Conservation (phyloP, 2,888 invertebrate species). For the Thera obeliscata region DNA sequence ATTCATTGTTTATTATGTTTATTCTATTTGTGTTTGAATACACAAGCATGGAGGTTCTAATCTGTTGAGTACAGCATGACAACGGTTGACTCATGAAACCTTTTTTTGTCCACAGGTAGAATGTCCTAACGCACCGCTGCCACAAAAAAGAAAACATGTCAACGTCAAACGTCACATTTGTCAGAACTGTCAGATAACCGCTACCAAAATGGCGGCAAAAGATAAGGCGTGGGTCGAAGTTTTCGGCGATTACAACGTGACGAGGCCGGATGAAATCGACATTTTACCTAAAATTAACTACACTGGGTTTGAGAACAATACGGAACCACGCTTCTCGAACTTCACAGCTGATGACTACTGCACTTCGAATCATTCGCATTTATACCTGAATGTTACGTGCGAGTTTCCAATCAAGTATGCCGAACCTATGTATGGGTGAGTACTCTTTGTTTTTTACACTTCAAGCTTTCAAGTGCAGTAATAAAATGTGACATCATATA, state of each 20-base stretch:
- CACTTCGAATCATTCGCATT: slow-evolving; percentile 70
- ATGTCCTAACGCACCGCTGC: slow-evolving; percentile 28
- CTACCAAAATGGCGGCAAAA: slow-evolving; percentile 64
- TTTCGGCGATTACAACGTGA: slow-evolving; percentile 56
- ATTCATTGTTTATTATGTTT: not conserved
- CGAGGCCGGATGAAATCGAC: slow-evolving; percentile 37
- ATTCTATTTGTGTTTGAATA: not conserved
- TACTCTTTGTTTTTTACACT: slow-evolving; percentile 27
- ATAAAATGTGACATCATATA: too few species aligned
- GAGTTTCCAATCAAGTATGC: slow-evolving; percentile 88
- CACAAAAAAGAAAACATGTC: slow-evolving; percentile 39
- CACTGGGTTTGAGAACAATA: slow-evolving; percentile 58
- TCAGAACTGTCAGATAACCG: slow-evolving; percentile 56
- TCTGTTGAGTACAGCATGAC: not conserved
- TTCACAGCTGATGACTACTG: slow-evolving; percentile 73
- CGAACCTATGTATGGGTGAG: slow-evolving; percentile 88
- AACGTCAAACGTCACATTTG: slow-evolving; percentile 51
- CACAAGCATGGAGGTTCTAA: not conserved
- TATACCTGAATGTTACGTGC: slow-evolving; percentile 86
- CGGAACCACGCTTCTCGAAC: slow-evolving; percentile 62
- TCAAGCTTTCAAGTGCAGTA: too few species aligned
- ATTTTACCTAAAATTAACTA: slow-evolving; percentile 48
- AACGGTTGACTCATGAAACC: slow-evolving; percentile 13
- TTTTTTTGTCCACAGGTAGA: slow-evolving; percentile 41
- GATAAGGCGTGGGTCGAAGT: slow-evolving; percentile 68